Evolutionary conservation across 2,797 vertebrate species (phyloP).

Genomic region (Leuciscus waleckii): DNA sequence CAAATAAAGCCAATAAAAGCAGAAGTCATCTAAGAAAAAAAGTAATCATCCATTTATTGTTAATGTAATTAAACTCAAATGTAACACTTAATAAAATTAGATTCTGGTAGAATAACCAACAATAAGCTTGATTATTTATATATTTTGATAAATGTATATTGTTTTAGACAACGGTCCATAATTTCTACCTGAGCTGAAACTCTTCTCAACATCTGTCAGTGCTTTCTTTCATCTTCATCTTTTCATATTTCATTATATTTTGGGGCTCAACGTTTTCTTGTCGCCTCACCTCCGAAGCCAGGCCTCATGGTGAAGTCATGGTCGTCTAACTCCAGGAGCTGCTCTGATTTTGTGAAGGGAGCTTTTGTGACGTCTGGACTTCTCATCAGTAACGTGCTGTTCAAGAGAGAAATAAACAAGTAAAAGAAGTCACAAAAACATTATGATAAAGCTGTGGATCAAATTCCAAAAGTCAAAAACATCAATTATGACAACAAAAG

Average conservation of each 20-base stretch:
- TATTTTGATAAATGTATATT: neutral
- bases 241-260: neutral
- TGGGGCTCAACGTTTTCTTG: neutral
- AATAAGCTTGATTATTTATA: too few relatives aligned
- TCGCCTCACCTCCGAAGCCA: constrained; percentile 88
- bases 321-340: constrained; percentile 88
- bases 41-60: neutral
- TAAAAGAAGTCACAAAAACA: neutral
- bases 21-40: neutral
- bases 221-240: neutral
- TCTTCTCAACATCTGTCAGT: too few relatives aligned
- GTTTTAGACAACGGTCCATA: neutral
- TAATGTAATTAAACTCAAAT: neutral
- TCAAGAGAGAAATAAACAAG: neutral
- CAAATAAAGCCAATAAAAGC: neutral
- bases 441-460: neutral
- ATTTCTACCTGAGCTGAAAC: neutral
- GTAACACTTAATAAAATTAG: neutral
- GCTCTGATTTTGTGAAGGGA: constrained; percentile 85
- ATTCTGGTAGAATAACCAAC: neutral
- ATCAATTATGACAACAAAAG: neutral
- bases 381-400: constrained; percentile 84
- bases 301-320: constrained; percentile 96
- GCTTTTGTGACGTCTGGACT: constrained; percentile 90
- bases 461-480: neutral